Base-by-base conservation (phyloP, 2,888 invertebrate species). In the Notodromas monacha region DNA sequence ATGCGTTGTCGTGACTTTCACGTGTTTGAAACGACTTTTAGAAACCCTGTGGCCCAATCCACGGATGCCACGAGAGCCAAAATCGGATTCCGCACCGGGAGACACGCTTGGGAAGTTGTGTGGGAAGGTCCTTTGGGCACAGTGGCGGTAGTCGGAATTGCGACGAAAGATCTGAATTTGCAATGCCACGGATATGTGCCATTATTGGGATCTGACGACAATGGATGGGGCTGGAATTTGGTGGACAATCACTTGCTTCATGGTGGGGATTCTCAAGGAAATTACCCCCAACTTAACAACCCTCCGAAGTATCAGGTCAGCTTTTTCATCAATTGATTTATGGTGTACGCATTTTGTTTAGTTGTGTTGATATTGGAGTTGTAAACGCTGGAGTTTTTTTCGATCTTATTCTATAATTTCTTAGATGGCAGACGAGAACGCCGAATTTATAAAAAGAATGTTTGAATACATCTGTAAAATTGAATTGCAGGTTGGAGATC, bases 141-240 rank as follows among this genome's bases (percentile, higher is more conserved):
- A 2, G 89, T 92, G 13, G 92, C 92, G 27, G 86, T 92, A 27
- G 69, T 96, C 43, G 92, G 81, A 26, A 68, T 86, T 42, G 74
- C 84, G 28, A 84, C 84, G 2, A 76, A 73, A 54, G 79, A 89
- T 45, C 81, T 89, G 6, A 63, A 76, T 26, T 55, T 89, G 36
- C 76, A 89, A 48, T 76, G 77, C 49, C 76, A 72, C 43, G 89
- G 92, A 32, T 96, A 96, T 56, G 72, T 86, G 30, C 74, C 86
- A 5, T 55, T 96, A 34, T 54, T 92, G 36, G 92, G 92, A 15
- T 72, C 76, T 4, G 84, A 92, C 54, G 77, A 81, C 47, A 73
- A 89, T 49, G 86, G 84, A 44, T 96, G 92, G 92, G 92, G 92
- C 10, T 96, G 92, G 92, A 92, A 92, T 60, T 60, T 96, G 41